Evolutionary conservation across 1,140 invertebrate genomes (phyloP), one percentile per base, ranked within the genome.

Genomic region (Achroia grisella): DNA sequence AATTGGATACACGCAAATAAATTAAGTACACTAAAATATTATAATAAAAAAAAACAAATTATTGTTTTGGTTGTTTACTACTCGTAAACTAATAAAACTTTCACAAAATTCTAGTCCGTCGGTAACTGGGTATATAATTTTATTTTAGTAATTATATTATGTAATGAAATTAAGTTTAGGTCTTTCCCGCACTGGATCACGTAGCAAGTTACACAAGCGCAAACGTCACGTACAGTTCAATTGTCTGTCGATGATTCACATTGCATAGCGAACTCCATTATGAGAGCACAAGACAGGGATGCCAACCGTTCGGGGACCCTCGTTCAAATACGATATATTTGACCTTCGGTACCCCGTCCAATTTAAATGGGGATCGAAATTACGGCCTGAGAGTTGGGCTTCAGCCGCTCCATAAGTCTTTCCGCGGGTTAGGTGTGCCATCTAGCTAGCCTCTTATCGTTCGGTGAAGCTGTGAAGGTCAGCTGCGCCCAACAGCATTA

Each of bases 111-210:
- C 62, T 66, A 52, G 55, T 60, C 59, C 55, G 62, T 64, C 44
- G 44, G 35, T 46, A 44, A 47, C 48, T 51, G 43, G 44, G 51
- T 58, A 45, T 69, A 64, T 63, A 50, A 71, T 79, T 71, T 75
- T 72, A 78, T 78, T 76, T 79, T 73, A 59, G 55, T 71, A 73
- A 79, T 81, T 77, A 79, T 47, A 68, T 83, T 83, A 68, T 69
- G 69, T 83, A 83, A 83, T 65, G 55, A 52, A 56, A 65, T 59
- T 44, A 52, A 56, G 55, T 60, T 60, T 60, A 67, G 52, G 64
- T 62, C 56, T 67, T 56, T 56, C 44, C 47, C 58, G 67, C 42
- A 63, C 76, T 73, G 51, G 63, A 83, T 79, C 79, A 83, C 79
- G 79, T 83, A 68, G 54, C 33, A 33, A 48, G 68, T 82, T 80